Conservation (phyloP, 2,888 invertebrate species). For the Athalia rosae region DNA sequence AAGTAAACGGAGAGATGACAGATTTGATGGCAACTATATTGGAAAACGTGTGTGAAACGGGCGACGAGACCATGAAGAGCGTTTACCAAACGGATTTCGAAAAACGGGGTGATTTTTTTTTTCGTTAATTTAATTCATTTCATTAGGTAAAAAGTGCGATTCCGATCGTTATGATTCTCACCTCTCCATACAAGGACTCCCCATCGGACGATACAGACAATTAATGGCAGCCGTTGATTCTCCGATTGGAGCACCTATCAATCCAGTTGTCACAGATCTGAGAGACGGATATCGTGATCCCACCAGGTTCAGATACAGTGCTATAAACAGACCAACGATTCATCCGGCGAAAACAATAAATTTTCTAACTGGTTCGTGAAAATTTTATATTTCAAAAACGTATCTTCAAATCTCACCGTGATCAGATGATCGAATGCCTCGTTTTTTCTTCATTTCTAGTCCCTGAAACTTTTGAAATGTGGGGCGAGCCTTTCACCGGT, state of each 20-base stretch:
- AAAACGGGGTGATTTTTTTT: slow-evolving; percentile 75
- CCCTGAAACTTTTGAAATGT: slow-evolving; percentile 75
- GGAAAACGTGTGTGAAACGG: slow-evolving; percentile 79
- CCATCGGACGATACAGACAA: slow-evolving; percentile 76
- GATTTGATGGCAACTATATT: slow-evolving; percentile 71
- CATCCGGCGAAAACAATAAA: slow-evolving; percentile 72
- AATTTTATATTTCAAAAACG: slow-evolving; percentile 1
- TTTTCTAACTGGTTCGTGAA: slow-evolving; percentile 54
- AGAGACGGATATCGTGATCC: slow-evolving; percentile 80
- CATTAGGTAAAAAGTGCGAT: no score
- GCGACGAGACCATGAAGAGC: slow-evolving; percentile 79
- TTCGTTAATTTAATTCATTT: no score
- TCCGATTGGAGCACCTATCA: slow-evolving; percentile 77
- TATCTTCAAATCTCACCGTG: no score
- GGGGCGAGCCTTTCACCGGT: slow-evolving; percentile 77
- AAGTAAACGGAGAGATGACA: slow-evolving; percentile 74
- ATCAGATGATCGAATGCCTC: background rate
- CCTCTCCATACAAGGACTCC: slow-evolving; percentile 71
- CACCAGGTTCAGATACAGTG: slow-evolving; percentile 77
- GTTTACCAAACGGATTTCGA: slow-evolving; percentile 79
- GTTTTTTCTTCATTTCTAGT: slow-evolving; percentile 59
- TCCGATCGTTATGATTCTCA: slow-evolving; percentile 43
- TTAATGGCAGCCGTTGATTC: slow-evolving; percentile 79
- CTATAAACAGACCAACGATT: slow-evolving; percentile 76
- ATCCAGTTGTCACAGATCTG: slow-evolving; percentile 76